phyloP scores from a whole-genome alignment of 2,888 invertebrate genomes.

The Apoda limacodes region DNA sequence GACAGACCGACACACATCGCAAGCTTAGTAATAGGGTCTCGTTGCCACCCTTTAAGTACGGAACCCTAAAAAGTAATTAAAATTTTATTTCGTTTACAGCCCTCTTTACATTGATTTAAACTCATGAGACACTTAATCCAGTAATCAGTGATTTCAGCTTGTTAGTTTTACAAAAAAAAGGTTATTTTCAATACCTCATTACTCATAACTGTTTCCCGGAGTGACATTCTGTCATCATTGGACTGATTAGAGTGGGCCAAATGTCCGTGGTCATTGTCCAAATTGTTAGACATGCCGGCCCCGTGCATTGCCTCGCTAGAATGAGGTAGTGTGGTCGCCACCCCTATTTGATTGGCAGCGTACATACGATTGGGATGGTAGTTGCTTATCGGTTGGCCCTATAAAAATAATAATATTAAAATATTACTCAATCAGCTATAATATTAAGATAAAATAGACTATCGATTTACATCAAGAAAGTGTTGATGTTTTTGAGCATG shows the following conservation, averaged over 20 bases:
- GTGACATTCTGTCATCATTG: conserved; percentile 53
- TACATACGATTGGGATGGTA: conserved; percentile 48
- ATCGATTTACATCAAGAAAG: too few relatives aligned
- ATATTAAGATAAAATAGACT: too few relatives aligned
- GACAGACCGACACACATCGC: too few relatives aligned
- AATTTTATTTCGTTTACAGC: too few relatives aligned
- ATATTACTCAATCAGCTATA: too few relatives aligned
- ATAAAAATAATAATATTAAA: conserved; percentile 15
- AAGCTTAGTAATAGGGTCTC: too few relatives aligned
- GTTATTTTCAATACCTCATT: conserved; percentile 31
- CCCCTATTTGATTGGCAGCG: conserved; percentile 60
- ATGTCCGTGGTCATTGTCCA: conserved; percentile 33
- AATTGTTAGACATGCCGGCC: conserved; percentile 28
- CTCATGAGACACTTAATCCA: background rate
- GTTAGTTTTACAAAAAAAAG: background rate
- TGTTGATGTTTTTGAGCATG: too few relatives aligned
- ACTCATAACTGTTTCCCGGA: conserved; percentile 30
- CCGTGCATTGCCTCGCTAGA: conserved; percentile 33
- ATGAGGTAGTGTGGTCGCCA: conserved; percentile 59
- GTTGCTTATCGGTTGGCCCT: conserved; percentile 41
- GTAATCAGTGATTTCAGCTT: background rate
- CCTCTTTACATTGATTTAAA: too few relatives aligned
- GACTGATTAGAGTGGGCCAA: conserved; percentile 35
- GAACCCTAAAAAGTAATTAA: too few relatives aligned
- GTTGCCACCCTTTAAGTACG: too few relatives aligned